Conservation (phyloP, 2,113 vertebrate genomes). For the Andinoacara biseriatus region DNA sequence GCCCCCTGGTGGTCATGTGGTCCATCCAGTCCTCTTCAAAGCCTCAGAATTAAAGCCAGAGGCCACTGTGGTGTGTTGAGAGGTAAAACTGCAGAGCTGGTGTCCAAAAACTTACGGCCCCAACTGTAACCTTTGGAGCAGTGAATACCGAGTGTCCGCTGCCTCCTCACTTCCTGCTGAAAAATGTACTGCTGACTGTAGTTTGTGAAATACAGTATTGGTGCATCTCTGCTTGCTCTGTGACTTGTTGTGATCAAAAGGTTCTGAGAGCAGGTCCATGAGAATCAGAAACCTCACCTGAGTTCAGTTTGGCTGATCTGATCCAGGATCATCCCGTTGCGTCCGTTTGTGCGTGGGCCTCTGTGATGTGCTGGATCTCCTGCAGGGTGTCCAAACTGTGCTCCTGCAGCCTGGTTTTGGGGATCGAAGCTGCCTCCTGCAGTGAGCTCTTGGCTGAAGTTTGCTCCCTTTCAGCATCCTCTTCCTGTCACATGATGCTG, state of each 20-base stretch:
- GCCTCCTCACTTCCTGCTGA: constrained; percentile 1
- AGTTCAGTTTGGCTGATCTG: background rate
- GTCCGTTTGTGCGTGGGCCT: too few relatives aligned
- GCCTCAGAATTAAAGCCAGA: background rate
- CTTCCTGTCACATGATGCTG: background rate
- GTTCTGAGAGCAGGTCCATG: background rate
- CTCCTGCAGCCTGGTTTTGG: too few relatives aligned
- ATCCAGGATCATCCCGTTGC: too few relatives aligned
- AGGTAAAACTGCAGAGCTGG: background rate
- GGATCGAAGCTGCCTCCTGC: background rate
- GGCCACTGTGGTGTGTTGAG: fast-evolving
- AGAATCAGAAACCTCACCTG: background rate
- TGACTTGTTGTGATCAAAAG: background rate
- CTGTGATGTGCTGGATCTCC: too few relatives aligned
- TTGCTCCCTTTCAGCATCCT: background rate
- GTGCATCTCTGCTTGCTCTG: constrained; percentile 16
- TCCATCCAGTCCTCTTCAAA: background rate
- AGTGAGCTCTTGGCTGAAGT: too few relatives aligned
- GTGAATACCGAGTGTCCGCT: background rate
- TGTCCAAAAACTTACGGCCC: background rate
- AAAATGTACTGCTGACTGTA: background rate
- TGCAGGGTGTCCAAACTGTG: too few relatives aligned
- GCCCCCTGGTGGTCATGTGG: background rate
- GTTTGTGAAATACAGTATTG: background rate
- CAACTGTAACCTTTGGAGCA: background rate